Base-by-base conservation (phyloP, 2,888 invertebrate species). In the Carabus problematicus region DNA sequence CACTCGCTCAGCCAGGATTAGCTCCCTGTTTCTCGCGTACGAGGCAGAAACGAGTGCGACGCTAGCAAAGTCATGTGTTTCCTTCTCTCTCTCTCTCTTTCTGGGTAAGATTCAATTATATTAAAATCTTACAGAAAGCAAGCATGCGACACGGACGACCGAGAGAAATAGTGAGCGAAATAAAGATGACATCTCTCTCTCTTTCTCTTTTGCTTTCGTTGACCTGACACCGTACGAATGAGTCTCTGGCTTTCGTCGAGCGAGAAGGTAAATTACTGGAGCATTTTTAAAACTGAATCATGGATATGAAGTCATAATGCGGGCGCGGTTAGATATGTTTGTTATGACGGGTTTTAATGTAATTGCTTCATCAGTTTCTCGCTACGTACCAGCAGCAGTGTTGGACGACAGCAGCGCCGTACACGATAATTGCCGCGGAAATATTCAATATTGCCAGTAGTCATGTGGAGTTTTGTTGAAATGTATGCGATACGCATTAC, bases 311-410 rank as follows among this genome's bases (percentile, higher is more conserved):
- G 18, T 56, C 29, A 56, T 56, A 56, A 19, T 40, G 11, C 14
- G 11, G 45, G 11, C 45, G 45, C 45, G 11, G 45, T 7, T 11
- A 45, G 3, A 45, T 45, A 12, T 45, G 12, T 56, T 11, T 56
- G 6, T 42, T 59, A 42, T 40, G 42, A 54, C 54, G 12, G 54
- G 40, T 59, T 59, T 59, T 59, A 59, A 59, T 59, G 59, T 59
- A 59, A 59, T 59, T 59, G 59, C 59, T 59, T 42, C 59, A 41
- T 59, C 59, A 59, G 42, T 59, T 59, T 52, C 52, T 49, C 49
- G n/a, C n/a, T n/a, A n/a, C 29, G 6, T 6, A 29, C 29, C 29
- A 29, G 29, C 29, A 29, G 29, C 29, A 29, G 6, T 29, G 29
- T 29, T 2, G 29, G 6, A 29, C 29, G 29, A 29, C 29, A 29